phyloP scores from a whole-genome alignment of 1,140 invertebrate genomes.

The Ptiloglossa arizonensis region DNA sequence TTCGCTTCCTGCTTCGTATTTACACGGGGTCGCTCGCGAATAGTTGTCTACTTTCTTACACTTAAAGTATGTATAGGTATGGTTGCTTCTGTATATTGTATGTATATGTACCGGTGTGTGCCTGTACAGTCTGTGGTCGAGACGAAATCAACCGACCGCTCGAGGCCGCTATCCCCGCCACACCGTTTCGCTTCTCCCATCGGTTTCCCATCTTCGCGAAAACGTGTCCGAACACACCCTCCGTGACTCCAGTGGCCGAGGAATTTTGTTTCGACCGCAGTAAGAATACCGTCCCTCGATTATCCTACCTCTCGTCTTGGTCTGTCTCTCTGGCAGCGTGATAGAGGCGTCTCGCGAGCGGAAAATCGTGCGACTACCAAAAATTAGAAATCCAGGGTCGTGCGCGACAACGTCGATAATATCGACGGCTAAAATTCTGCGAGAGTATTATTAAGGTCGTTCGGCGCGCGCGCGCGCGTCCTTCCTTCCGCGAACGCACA shows the following conservation, averaged over 20 bases:
- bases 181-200: background rate
- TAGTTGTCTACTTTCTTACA: constrained; percentile 61
- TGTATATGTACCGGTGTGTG: constrained; percentile 45
- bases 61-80: constrained; percentile 52
- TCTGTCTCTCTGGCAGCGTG: constrained; percentile 35
- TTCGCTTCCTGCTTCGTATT: constrained; percentile 53
- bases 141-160: background rate
- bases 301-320: constrained; percentile 33
- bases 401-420: background rate
- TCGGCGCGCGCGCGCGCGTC: background rate
- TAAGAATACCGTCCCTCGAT: constrained; percentile 40
- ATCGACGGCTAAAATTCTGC: background rate
- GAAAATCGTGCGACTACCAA: constrained; percentile 57
- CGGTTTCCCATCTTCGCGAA: background rate
- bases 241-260: background rate
- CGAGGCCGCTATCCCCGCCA: background rate
- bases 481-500: constrained; percentile 8
- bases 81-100: constrained; percentile 47
- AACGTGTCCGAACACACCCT: no score
- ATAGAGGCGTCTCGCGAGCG: constrained; percentile 42
- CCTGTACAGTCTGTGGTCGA: constrained; percentile 36
- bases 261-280: background rate
- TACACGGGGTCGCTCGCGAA: constrained; percentile 64
- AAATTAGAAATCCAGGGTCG: background rate
- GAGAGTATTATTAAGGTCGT: background rate